phyloP scores from a whole-genome alignment of 1,140 invertebrate species.

The Trigoniulus corallinus region DNA sequence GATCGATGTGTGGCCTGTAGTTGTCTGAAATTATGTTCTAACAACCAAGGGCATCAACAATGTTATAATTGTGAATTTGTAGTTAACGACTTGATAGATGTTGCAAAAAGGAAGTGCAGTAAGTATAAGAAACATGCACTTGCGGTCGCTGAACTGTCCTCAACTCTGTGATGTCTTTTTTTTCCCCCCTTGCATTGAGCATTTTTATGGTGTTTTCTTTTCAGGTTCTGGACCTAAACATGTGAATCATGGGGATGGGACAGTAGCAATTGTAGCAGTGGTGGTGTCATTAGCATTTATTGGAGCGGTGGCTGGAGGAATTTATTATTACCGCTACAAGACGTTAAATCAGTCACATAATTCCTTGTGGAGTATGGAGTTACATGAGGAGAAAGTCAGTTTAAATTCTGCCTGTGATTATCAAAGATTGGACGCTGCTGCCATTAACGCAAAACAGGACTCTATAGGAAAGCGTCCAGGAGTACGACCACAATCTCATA shows the following conservation, averaged over 20 bases:
- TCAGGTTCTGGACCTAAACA: neutral
- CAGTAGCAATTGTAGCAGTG: conserved; percentile 2
- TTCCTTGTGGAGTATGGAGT: conserved; percentile 6
- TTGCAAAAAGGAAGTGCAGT: neutral
- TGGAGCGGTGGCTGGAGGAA: neutral
- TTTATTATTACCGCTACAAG: neutral
- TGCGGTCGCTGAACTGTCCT: neutral
- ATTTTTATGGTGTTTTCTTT: neutral
- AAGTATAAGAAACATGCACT: too few relatives aligned
- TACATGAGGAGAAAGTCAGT: conserved; percentile 5
- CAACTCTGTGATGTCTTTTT: neutral
- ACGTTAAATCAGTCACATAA: neutral
- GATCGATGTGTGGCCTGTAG: neutral
- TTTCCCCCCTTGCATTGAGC: neutral
- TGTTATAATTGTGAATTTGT: neutral
- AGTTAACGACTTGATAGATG: neutral
- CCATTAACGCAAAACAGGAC: too few relatives aligned
- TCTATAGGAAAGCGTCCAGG: too few relatives aligned
- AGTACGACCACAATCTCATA: too few relatives aligned
- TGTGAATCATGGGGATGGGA: neutral
- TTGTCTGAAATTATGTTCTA: neutral
- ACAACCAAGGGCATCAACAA: neutral
- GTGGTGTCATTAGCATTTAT: conserved; percentile 1
- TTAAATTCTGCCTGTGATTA: conserved; percentile 1
- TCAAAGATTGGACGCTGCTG: neutral